phyloP scores from a whole-genome alignment of 2,113 vertebrate species.

The Ptilonorhynchus violaceus region DNA sequence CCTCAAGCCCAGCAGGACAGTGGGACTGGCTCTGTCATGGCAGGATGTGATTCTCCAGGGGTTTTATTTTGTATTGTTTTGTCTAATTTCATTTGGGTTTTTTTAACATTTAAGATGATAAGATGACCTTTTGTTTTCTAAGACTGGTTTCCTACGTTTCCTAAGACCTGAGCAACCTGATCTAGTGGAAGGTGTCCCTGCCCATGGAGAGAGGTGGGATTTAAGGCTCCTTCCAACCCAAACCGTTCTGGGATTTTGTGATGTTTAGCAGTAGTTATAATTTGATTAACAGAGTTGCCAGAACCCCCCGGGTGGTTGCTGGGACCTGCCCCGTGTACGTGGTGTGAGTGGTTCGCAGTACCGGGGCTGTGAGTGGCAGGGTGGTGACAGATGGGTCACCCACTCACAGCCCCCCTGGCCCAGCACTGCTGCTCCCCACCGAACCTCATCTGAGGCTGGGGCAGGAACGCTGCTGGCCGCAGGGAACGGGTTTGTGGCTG shows the following conservation, averaged over 20 bases:
- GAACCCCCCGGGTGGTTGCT: not conserved
- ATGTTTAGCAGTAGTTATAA: too few species aligned
- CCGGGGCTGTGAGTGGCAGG: not conserved
- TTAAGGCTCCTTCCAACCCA: not conserved
- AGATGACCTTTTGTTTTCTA: not conserved
- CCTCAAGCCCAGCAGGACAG: rapidly evolving
- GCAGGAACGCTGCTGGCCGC: not conserved
- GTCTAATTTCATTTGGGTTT: not conserved
- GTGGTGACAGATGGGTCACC: not conserved
- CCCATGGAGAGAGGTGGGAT: rapidly evolving
- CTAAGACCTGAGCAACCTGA: not conserved
- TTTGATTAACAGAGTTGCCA: rapidly evolving
- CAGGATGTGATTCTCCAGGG: not conserved
- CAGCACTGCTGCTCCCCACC: not conserved
- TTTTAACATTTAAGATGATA: not conserved
- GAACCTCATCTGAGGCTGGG: rapidly evolving
- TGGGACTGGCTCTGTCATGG: rapidly evolving
- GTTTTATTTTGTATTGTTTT: not conserved
- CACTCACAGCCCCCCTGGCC: not conserved
- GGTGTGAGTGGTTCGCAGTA: not conserved
- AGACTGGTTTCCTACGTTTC: too few species aligned
- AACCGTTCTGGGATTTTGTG: not conserved
- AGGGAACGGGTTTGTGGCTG: not conserved
- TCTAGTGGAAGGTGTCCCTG: not conserved
- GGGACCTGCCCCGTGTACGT: rapidly evolving